Base-by-base conservation (phyloP, 2,888 invertebrate genomes). In the Strigamia transsilvanica region DNA sequence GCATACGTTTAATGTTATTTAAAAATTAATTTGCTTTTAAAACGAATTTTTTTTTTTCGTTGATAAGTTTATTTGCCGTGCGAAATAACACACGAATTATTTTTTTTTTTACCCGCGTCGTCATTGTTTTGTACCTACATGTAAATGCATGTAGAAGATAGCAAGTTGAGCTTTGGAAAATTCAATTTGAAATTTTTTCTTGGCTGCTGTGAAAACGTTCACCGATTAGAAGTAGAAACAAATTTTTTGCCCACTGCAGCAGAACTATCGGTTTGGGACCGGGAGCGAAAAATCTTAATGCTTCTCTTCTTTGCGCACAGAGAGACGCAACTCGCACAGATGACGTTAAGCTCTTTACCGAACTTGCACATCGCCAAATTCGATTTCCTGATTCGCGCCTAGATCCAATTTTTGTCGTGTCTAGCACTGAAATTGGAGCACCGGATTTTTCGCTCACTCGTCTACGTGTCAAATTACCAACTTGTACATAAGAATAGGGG, bases 221-320 rank as follows among this genome's bases (percentile, higher is more conserved):
- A n/a, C 73, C 73, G 73, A 73, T 73, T 73, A 73, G 73, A 73
- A 73, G 73, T 73, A 73, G 73, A 73, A 73, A 73, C 73, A 73
- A 73, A 73, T 73, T 73, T 73, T 73, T 73, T 73, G 73, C 73
- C 73, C 73, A 73, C 27, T 73, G 73, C 73, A 73, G 73, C 73
- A 73, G 73, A 73, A 73, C 73, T 73, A 73, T 73, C 73, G 73
- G 73, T 73, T 73, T 73, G 73, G 73, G 73, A 27, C 73, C 73
- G 73, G 73, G 73, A 73, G 73, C 73, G 73, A 73, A 73, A 73
- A 73, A 73, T 73, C 73, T 73, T 73, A 73, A 73, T 73, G 73
- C 73, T 73, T 73, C 32, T 32, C 73, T 73, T 32, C 73, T 73
- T 73, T 27, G 27, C 27, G 73, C 73, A 73, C 73, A 73, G 73